Conservation (phyloP, 2,888 invertebrate species). For the Ditula angustiorana region DNA sequence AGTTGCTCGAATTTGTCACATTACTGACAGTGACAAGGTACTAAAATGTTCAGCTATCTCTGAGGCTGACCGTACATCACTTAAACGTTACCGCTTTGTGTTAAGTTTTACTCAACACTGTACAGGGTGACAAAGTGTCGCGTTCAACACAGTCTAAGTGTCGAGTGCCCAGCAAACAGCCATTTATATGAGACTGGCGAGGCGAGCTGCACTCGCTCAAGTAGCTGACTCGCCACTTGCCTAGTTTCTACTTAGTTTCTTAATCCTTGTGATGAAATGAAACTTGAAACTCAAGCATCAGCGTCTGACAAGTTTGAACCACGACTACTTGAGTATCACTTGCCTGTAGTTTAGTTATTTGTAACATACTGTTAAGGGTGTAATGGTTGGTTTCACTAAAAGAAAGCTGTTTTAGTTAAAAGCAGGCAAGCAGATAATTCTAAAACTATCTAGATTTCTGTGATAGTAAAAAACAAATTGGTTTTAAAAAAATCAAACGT, state of each 20-base stretch:
- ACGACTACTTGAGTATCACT: constrained; percentile 2
- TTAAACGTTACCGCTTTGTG: not conserved
- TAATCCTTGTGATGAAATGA: constrained; percentile 17
- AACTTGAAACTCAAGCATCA: no score
- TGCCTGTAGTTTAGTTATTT: not conserved
- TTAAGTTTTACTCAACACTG: not conserved
- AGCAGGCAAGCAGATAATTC: no score
- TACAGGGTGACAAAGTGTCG: not conserved
- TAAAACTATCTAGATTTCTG: no score
- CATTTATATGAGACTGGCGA: constrained; percentile 12
- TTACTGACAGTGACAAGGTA: no score
- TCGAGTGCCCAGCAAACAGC: not conserved
- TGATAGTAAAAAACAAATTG: no score
- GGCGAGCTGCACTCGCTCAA: constrained; percentile 1
- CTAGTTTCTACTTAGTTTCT: constrained; percentile 3
- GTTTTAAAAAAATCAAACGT: no score
- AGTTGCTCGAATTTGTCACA: no score
- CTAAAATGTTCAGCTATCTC: no score
- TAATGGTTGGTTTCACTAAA: not conserved
- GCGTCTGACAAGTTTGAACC: no score
- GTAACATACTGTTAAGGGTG: not conserved
- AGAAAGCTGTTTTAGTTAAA: no score
- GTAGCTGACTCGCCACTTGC: constrained; percentile 32
- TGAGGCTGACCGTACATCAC: not conserved
- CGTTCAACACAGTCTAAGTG: constrained; percentile 14